Percentiles rank a stretch among this genome's conserved stretches.
Conservation (phyloP, 2,797 vertebrate species). For the Rhinatrema bivittatum region DNA sequence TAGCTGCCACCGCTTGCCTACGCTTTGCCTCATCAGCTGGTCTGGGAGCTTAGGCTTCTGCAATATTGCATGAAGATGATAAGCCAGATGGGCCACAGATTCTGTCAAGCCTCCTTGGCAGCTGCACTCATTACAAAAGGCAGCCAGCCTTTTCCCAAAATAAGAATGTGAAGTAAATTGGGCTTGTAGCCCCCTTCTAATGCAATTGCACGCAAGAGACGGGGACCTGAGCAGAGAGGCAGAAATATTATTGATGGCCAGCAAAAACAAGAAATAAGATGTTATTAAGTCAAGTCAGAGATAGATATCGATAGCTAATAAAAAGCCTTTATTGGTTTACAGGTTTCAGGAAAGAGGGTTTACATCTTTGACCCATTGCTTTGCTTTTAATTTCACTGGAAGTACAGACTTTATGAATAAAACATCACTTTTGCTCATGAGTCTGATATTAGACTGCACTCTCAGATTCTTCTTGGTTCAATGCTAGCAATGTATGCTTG, state of each 20-base stretch:
- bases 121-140: conserved; percentile 68
- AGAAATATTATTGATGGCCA: conserved; percentile 76
- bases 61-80: conserved; percentile 69
- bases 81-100: conserved; percentile 69
- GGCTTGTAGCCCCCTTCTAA: conserved; percentile 72
- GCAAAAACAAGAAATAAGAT: conserved; percentile 75
- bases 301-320: conserved; percentile 78
- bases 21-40: conserved; percentile 59
- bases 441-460: conserved; percentile 61
- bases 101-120: conserved; percentile 66
- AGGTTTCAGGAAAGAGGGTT: conserved; percentile 65
- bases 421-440: conserved; percentile 58
- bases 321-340: conserved; percentile 77
- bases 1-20: conserved; percentile 47
- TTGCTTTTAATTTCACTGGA: conserved; percentile 74
- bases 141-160: conserved; percentile 68
- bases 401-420: conserved; percentile 69
- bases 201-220: conserved; percentile 70
- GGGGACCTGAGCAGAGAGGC: conserved; percentile 60
- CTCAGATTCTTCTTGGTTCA: no score
- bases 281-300: conserved; percentile 75
- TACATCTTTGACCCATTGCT: conserved; percentile 63
- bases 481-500: conserved; percentile 37
- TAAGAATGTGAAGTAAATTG: conserved; percentile 74
- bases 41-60: conserved; percentile 58